Base-by-base conservation (phyloP, 2,113 vertebrate species). In the Motacilla tschutschensis region DNA sequence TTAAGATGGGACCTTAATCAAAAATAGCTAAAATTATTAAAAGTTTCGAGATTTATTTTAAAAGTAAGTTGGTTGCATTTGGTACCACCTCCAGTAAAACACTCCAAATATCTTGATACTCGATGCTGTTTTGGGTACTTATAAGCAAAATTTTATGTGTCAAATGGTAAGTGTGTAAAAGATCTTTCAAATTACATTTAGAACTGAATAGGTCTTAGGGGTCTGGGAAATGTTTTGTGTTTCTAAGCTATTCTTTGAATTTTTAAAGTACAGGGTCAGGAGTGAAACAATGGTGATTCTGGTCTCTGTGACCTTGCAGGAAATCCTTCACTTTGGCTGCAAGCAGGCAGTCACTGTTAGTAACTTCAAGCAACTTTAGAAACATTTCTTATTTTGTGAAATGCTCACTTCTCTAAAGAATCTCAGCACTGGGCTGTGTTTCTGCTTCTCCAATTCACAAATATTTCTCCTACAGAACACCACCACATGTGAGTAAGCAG, bases 301-400 rank as follows among this genome's bases (percentile, higher is more conserved):
- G 24, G 24, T 65, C n/a, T 0, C 0, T 5, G 6, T 10, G 2
- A 57, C 53, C 36, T 66, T 44, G 28, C 87, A 89, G 73, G 60
- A 85, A 79, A 80, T 65, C n/a, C 66, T 86, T 82, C 53, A 12
- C 19, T 64, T 70, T 60, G 13, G 28, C 20, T 85, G 51, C 1
- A 31, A 75, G 21, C 9, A 5, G 0, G 2, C 33, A 35, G 55
- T 29, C 2, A 0, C 43, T 29, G 31, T 51, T 28, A 26, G 18
- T 10, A 51, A 44, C 40, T 50, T 63, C 13, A 47, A 36, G 28
- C 1, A 6, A 40, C 31, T 78, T 71, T 17, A 60, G n/a, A 72
- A 67, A 71, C 13, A 2, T 35, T 62, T 82, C 22, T 46, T 2
- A 1, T 60, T 69, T 44, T 33, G 29, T 62, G 46, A 44, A 12